Conservation (phyloP, 2,888 invertebrate genomes). For the Hydriomena furcata region DNA sequence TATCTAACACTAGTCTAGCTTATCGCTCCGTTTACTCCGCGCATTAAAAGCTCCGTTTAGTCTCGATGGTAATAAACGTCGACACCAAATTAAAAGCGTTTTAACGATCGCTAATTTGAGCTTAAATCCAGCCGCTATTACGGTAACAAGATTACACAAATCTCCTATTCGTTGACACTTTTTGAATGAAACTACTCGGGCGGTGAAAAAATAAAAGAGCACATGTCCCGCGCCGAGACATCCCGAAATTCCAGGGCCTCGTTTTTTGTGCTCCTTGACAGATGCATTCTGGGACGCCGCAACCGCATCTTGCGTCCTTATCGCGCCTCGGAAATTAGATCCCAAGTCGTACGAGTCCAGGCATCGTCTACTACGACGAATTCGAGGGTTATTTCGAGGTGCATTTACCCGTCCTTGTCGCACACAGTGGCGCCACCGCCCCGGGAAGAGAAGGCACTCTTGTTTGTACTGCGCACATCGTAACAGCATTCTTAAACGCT, state of each 20-base stretch:
- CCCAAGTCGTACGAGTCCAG: constrained; percentile 52
- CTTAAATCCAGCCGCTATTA: constrained; percentile 65
- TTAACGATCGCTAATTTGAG: constrained; percentile 65
- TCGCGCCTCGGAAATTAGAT: constrained; percentile 70
- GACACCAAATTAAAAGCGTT: constrained; percentile 45
- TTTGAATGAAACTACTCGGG: constrained; percentile 77
- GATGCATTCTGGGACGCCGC: constrained; percentile 80
- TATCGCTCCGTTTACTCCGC: constrained; percentile 36
- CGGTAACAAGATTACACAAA: constrained; percentile 81
- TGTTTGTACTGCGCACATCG: constrained; percentile 62
- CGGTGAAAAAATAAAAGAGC: constrained; percentile 76
- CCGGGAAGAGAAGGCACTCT: constrained; percentile 62
- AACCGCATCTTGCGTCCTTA: constrained; percentile 81
- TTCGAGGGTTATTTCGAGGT: constrained; percentile 78
- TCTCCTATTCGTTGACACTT: constrained; percentile 76
- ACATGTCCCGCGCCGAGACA: constrained; percentile 72
- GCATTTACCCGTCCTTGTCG: constrained; percentile 71
- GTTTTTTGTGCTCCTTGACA: constrained; percentile 78
- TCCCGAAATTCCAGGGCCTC: constrained; percentile 79
- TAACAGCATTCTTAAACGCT: constrained; percentile 68
- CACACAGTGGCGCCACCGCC: constrained; percentile 73
- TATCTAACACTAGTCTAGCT: constrained; percentile 30
- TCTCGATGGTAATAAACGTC: constrained; percentile 53
- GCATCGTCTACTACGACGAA: constrained; percentile 62
- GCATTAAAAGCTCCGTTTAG: constrained; percentile 38